Conservation (phyloP, 2,797 vertebrate genomes). For the Micromesistius poutassou region DNA sequence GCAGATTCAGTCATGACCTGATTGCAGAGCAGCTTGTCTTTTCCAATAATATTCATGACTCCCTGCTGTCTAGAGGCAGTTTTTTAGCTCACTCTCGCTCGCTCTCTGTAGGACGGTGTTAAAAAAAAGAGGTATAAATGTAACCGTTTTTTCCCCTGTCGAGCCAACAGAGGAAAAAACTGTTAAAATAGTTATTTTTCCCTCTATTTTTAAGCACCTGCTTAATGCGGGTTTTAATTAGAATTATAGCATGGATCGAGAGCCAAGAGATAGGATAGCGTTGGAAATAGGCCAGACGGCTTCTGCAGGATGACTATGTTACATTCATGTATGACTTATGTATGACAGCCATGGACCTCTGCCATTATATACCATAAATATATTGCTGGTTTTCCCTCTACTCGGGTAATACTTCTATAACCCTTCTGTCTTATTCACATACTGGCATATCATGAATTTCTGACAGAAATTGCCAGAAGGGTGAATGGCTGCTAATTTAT, state of each 20-base stretch:
- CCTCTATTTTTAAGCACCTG: constrained; percentile 11
- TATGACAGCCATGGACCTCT: too few relatives aligned
- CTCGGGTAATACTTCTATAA: constrained; percentile 21
- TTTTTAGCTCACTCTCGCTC: constrained; percentile 8
- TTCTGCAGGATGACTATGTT: constrained; percentile 33
- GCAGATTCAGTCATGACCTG: constrained; percentile 31
- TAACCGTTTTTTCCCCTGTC: not conserved
- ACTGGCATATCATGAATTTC: not conserved
- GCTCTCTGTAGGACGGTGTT: not conserved
- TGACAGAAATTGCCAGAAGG: not conserved
- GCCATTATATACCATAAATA: not conserved
- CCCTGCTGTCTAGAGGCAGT: constrained; percentile 38
- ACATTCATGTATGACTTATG: not conserved
- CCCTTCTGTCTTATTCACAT: constrained; percentile 14
- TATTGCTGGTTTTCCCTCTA: too few relatives aligned
- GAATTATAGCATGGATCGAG: constrained; percentile 66
- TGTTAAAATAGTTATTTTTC: not conserved
- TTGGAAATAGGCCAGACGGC: constrained; percentile 47
- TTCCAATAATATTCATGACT: constrained; percentile 34
- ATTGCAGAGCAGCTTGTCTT: constrained; percentile 37
- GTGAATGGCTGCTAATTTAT: not conserved
- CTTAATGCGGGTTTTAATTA: constrained; percentile 69
- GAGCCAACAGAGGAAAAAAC: too few relatives aligned
- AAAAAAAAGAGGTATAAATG: not conserved
- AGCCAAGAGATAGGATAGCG: constrained; percentile 39